Percentiles rank a stretch among this genome's conserved stretches.
Conservation (phyloP, 2,113 vertebrate species). For the Zapus hudsonius region DNA sequence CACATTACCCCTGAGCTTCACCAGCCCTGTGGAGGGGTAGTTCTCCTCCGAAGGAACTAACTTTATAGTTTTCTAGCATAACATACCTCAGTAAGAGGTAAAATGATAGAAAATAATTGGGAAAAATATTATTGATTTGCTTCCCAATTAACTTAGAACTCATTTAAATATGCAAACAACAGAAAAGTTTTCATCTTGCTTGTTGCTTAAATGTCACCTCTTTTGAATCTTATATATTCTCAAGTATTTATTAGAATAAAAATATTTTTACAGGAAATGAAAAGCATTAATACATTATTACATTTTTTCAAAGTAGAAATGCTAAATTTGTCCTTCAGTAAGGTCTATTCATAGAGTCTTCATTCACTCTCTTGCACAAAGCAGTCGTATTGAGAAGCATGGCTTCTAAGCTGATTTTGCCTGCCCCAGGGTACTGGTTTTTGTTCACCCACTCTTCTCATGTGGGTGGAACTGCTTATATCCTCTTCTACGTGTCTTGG, state of each 20-base stretch:
- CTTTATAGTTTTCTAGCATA: neutral
- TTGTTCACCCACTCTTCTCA: neutral
- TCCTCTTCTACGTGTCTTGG: neutral
- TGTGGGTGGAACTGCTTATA: rapidly evolving
- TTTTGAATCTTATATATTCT: slow-evolving; percentile 19
- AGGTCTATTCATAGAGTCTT: neutral
- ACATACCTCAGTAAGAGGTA: neutral
- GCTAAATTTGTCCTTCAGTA: neutral
- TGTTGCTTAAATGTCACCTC: neutral
- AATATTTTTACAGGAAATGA: neutral
- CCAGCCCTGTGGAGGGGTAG: no score
- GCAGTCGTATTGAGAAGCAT: neutral
- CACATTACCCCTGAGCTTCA: no score
- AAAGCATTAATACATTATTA: slow-evolving; percentile 31
- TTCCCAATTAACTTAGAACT: neutral
- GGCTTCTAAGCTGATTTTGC: neutral
- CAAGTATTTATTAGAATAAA: neutral
- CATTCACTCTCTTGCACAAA: neutral
- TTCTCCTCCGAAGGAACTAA: neutral
- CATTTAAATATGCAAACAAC: neutral
- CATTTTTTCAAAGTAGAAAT: slow-evolving; percentile 39
- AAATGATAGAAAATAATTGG: slow-evolving; percentile 18
- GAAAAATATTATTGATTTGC: slow-evolving; percentile 38
- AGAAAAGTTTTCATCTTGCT: neutral
- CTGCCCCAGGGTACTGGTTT: neutral